Conservation (phyloP, 37 sponge, comb jelly and placozoan species). For the Corticium candelabrum region DNA sequence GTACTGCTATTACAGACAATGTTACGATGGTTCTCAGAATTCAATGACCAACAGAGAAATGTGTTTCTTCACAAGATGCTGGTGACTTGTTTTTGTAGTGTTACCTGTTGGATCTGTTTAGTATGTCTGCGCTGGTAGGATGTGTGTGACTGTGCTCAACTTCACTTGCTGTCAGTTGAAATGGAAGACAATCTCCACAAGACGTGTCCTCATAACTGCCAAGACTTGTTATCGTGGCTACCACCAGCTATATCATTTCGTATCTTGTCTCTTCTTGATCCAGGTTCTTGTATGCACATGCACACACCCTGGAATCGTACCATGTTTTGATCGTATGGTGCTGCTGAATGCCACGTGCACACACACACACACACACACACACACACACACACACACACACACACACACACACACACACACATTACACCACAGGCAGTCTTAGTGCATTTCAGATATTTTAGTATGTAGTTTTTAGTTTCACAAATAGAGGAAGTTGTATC, state of each 20-base stretch:
- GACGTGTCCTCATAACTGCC: slow-evolving; percentile 83
- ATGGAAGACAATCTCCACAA: slow-evolving; percentile 89
- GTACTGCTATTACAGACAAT: slow-evolving; percentile 60
- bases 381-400: slow-evolving; percentile 5
- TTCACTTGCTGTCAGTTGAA: slow-evolving; percentile 69
- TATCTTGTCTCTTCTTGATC: slow-evolving; percentile 70
- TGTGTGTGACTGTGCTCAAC: slow-evolving; percentile 65
- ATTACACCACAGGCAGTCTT: too few species aligned
- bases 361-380: slow-evolving; percentile 2
- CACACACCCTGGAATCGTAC: too few species aligned
- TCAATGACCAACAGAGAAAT: slow-evolving; percentile 89
- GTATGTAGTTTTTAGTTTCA: too few species aligned
- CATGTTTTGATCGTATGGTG: neutral
- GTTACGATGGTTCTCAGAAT: slow-evolving; percentile 71
- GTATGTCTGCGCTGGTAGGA: slow-evolving; percentile 21
- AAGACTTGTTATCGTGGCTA: slow-evolving; percentile 91
- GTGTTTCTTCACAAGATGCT: slow-evolving; percentile 50
- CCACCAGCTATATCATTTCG: slow-evolving; percentile 51
- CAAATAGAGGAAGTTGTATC: too few species aligned
- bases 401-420: neutral
- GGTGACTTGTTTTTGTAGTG: slow-evolving; percentile 20
- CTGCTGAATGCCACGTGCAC: neutral
- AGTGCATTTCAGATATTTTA: too few species aligned
- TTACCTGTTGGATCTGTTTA: neutral
- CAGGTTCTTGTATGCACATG: slow-evolving; percentile 41